Conservation (phyloP, 2,888 invertebrate genomes). For the Troides aeacus region DNA sequence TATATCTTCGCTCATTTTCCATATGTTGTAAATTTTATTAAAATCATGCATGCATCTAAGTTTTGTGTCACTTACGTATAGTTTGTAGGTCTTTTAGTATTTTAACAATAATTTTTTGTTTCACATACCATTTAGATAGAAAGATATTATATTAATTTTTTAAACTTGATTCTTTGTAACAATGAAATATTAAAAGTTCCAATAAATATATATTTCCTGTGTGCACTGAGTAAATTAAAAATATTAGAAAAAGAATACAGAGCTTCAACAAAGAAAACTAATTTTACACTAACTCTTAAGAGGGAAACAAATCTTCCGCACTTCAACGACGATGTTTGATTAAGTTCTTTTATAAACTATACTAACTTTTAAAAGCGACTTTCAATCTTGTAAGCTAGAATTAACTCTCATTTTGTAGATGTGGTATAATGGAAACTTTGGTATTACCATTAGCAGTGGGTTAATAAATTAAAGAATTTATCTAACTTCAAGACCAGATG, state of each 20-base stretch:
- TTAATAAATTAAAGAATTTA: constrained; percentile 18
- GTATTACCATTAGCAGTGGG: not conserved
- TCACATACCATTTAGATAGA: no score
- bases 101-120: no score
- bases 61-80: no score
- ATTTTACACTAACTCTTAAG: constrained; percentile 28
- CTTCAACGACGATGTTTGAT: constrained; percentile 10
- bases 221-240: not conserved
- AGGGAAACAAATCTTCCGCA: constrained; percentile 6
- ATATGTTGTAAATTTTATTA: no score
- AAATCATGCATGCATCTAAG: no score
- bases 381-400: constrained; percentile 17
- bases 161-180: no score
- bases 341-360: constrained; percentile 6
- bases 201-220: no score
- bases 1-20: no score
- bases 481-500: constrained; percentile 17
- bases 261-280: not conserved
- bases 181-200: no score
- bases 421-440: constrained; percentile 8
- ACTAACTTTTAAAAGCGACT: constrained; percentile 12
- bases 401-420: constrained; percentile 9
- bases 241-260: not conserved
- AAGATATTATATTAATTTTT: no score
- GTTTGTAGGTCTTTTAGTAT: no score